Percentiles rank a stretch among this genome's conserved stretches.
Conservation (phyloP, 2,888 invertebrate species). For the Eupithecia subumbrata region DNA sequence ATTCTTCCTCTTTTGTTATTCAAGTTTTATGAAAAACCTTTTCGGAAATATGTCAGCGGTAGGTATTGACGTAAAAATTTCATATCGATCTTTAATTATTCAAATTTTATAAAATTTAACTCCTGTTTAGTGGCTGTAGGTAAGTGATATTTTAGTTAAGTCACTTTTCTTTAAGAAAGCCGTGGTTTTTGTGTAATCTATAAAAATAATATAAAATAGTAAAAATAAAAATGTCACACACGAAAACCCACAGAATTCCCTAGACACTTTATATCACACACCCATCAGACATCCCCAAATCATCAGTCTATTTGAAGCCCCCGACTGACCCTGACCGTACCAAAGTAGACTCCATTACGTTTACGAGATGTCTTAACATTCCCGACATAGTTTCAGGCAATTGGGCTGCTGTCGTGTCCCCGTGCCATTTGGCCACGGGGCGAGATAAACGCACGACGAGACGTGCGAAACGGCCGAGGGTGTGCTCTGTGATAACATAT, state of each 20-base stretch:
- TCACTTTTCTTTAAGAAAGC: too few species aligned
- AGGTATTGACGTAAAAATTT: too few species aligned
- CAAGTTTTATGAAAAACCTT: too few species aligned
- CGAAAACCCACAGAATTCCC: background rate
- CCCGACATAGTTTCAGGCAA: constrained; percentile 42
- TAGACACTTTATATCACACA: background rate
- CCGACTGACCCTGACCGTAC: constrained; percentile 27
- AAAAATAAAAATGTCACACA: background rate
- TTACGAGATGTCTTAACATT: constrained; percentile 46
- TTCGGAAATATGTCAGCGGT: too few species aligned
- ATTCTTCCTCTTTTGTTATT: too few species aligned
- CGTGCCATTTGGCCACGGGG: constrained; percentile 39
- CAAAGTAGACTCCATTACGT: constrained; percentile 36
- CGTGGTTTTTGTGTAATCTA: too few species aligned
- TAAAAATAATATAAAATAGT: too few species aligned
- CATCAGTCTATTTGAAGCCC: constrained; percentile 13
- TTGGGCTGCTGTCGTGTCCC: constrained; percentile 44
- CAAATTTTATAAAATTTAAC: too few species aligned
- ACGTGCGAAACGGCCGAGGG: constrained; percentile 37
- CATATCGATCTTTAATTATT: too few species aligned
- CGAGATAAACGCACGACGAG: constrained; percentile 39
- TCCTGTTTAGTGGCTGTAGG: too few species aligned
- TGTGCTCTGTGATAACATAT: constrained; percentile 42
- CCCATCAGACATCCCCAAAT: background rate
- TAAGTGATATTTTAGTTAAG: too few species aligned